phyloP scores from a whole-genome alignment of 1,140 invertebrate species.

The Vollenhovia emeryi region DNA sequence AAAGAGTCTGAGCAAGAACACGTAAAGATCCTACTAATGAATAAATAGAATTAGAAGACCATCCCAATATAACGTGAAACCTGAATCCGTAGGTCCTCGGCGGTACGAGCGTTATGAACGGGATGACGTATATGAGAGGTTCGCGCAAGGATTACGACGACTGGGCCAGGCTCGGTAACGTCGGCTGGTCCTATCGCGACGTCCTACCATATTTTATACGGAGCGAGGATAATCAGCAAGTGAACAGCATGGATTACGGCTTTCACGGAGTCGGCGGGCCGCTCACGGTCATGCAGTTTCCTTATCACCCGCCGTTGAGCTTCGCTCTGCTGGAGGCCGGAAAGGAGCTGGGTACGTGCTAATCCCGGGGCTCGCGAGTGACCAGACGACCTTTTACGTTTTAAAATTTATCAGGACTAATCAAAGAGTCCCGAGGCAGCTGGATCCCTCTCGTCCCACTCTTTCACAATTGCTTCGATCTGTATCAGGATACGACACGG shows the following conservation, averaged over 20 bases:
- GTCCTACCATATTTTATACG: conserved; percentile 95
- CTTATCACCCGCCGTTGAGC: conserved; percentile 94
- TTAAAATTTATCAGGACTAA: not conserved
- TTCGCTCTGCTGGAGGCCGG: conserved; percentile 94
- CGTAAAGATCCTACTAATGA: no score
- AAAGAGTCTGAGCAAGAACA: no score
- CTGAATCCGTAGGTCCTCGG: conserved; percentile 90
- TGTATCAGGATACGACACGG: conserved; percentile 89
- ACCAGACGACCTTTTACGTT: not conserved
- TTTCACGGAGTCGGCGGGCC: conserved; percentile 93
- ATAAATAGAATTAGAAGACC: no score
- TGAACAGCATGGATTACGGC: conserved; percentile 90
- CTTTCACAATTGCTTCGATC: not conserved
- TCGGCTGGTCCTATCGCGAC: conserved; percentile 96
- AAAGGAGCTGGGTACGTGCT: conserved; percentile 88
- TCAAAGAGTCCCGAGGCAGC: not conserved
- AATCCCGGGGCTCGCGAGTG: not conserved
- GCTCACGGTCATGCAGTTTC: conserved; percentile 92
- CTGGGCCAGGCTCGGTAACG: conserved; percentile 94
- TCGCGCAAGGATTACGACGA: conserved; percentile 95
- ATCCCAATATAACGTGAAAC: not conserved
- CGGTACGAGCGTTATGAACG: conserved; percentile 97
- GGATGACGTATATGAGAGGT: conserved; percentile 98
- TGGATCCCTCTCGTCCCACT: not conserved
- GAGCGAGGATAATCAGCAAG: conserved; percentile 93